Evolutionary conservation across 2,888 invertebrate species (phyloP).

Genomic region (Metallyticus violacea): DNA sequence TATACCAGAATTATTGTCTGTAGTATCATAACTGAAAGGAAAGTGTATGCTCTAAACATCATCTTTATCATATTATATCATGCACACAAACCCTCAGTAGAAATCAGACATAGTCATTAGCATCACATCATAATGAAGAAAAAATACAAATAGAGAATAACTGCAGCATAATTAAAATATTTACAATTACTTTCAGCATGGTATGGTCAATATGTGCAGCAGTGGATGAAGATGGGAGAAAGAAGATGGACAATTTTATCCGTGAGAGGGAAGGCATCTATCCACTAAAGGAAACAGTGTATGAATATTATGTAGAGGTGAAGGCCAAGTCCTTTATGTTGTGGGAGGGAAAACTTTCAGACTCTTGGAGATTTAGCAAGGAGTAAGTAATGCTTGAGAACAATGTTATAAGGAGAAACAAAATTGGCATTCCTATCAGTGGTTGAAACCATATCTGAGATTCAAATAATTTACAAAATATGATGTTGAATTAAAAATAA

Average conservation of each 20-base stretch:
- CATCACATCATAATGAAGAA: too few species aligned
- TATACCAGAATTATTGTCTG: too few species aligned
- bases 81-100: too few species aligned
- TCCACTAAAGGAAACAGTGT: conserved; percentile 83
- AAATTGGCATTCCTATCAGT: neutral
- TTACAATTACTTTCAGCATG: conserved; percentile 61
- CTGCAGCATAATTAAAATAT: too few species aligned
- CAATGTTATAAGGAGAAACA: neutral
- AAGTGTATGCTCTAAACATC: too few species aligned
- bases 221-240: conserved; percentile 73
- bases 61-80: too few species aligned
- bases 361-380: conserved; percentile 62
- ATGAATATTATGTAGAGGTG: conserved; percentile 85
- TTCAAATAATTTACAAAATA: too few species aligned
- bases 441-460: too few species aligned
- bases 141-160: too few species aligned
- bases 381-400: neutral
- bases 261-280: conserved; percentile 76
- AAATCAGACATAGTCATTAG: too few species aligned
- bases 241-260: conserved; percentile 74
- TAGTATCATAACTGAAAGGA: too few species aligned
- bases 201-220: conserved; percentile 85
- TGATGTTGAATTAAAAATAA: too few species aligned
- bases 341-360: conserved; percentile 77
- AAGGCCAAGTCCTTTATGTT: conserved; percentile 64